Evolutionary conservation across 2,888 invertebrate species (phyloP), one percentile per base, ranked within the genome.

Genomic region (Herminia tarsipennalis): DNA sequence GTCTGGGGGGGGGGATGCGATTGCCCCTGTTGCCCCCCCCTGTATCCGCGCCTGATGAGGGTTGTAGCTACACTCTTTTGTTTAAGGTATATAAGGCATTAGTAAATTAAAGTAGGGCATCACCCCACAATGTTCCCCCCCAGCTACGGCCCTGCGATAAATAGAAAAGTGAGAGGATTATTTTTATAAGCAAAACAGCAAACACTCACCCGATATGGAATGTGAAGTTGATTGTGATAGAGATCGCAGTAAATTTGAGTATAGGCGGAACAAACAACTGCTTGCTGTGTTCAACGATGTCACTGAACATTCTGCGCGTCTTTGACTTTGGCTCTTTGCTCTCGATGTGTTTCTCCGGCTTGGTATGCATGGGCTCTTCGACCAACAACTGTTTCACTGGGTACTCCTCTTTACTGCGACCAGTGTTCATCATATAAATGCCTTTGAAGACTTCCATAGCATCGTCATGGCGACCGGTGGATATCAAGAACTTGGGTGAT

Each of bases 161-260:
- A 5, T n/a, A n/a, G n/a, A n/a, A n/a, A n/a, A n/a, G n/a, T n/a
- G n/a, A n/a, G n/a, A n/a, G n/a, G n/a, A n/a, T n/a, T n/a, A n/a
- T n/a, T n/a, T n/a, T n/a, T n/a, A n/a, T n/a, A n/a, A n/a, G n/a
- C n/a, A n/a, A n/a, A n/a, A n/a, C n/a, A n/a, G n/a, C n/a, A n/a
- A n/a, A n/a, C 43, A 79, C 92, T 92, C 75, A 95, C 94, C 97
- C 98, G 85, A 98, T 98, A 87, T 98, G 97, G 88, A 98, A 97
- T 63, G 97, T 97, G 79, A 98, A 97, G 80, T 98, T 97, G 76
- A 98, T 97, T 50, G 95, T 94, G 68, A 97, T 95, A 50, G 97
- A 97, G 79, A 97, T 95, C 66, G 94, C 69, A 27, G 97, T 97
- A 81, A 96, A 96, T 74, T 95, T 95, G 59, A 97, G 88, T 68